Evolutionary conservation across 2,797 vertebrate species (phyloP).

Genomic region (Propithecus perrieri): DNA sequence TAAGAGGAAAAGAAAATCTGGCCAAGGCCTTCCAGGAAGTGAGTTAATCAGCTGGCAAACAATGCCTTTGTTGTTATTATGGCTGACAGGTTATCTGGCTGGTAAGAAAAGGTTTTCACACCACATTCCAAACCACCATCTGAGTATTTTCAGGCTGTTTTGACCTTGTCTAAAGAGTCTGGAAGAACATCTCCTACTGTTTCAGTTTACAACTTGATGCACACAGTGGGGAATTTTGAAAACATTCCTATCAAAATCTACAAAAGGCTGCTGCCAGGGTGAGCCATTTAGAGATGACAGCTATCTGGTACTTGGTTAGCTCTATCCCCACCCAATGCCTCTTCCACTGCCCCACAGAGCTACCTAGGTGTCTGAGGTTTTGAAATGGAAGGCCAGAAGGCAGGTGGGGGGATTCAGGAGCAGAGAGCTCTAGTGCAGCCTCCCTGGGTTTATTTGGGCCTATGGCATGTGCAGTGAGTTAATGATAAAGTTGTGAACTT

Average conservation of each 20-base stretch:
- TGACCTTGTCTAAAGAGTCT: not conserved
- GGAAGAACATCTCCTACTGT: not conserved
- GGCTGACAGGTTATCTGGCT: not conserved
- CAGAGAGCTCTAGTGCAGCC: not conserved
- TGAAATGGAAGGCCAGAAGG: not conserved
- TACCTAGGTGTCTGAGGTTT: not conserved
- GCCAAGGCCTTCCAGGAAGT: slow-evolving; percentile 23
- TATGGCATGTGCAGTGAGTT: not conserved
- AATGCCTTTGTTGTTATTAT: not conserved
- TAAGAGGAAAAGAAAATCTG: slow-evolving; percentile 50
- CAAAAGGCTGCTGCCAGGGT: not conserved
- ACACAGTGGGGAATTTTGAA: not conserved
- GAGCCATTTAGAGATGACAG: not conserved
- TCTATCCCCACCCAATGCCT: too few species aligned
- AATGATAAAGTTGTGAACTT: not conserved
- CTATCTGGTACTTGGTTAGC: not conserved
- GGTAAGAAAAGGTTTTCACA: not conserved
- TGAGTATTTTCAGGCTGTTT: not conserved
- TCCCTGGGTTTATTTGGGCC: not conserved
- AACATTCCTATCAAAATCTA: not conserved
- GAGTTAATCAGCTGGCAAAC: not conserved
- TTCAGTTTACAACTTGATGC: slow-evolving; percentile 5
- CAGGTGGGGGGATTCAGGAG: not conserved
- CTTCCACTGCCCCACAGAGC: not conserved
- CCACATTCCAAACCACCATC: not conserved